Evolutionary conservation across 2,113 vertebrate species (phyloP).

Genomic region (Poeciliopsis prolifica): DNA sequence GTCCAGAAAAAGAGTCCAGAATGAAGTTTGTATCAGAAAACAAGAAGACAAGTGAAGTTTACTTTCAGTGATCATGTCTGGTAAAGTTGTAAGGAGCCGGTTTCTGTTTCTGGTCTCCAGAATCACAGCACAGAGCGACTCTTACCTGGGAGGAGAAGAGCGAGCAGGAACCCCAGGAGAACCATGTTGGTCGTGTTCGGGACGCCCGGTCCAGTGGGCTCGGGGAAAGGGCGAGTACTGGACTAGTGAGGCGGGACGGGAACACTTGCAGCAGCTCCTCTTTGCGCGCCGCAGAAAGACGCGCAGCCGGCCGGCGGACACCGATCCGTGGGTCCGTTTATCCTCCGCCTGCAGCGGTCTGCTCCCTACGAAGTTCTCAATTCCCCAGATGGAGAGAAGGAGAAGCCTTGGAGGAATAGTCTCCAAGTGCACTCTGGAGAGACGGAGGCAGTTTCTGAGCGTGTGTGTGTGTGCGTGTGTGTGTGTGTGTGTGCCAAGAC

Average conservation of each 20-base stretch:
- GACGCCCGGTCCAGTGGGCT: constrained; percentile 8
- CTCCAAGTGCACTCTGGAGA: constrained; percentile 27
- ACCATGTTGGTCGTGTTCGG: constrained; percentile 46
- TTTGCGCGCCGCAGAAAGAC: constrained; percentile 47
- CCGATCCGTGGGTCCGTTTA: constrained; percentile 2
- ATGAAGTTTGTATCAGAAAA: no score
- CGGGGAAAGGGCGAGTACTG: neutral
- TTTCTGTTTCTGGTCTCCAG: no score
- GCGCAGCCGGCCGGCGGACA: constrained; percentile 14
- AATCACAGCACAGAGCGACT: neutral
- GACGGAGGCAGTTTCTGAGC: neutral
- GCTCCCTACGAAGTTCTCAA: constrained; percentile 49
- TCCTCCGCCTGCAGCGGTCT: constrained; percentile 19
- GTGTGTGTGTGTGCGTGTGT: neutral
- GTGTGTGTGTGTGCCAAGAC: constrained; percentile 21
- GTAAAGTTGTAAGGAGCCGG: no score
- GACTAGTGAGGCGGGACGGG: constrained; percentile 12
- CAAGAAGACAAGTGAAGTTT: no score
- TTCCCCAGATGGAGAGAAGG: constrained; percentile 13
- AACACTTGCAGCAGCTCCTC: constrained; percentile 52
- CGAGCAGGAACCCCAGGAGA: constrained; percentile 31
- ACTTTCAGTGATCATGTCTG: no score
- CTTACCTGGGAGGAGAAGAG: constrained; percentile 55
- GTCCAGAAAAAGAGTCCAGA: no score
- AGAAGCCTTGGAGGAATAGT: constrained; percentile 10